Percentiles rank a stretch among this genome's conserved stretches.
Conservation (phyloP, 2,797 vertebrate genomes). For the Coregonus suidteri region DNA sequence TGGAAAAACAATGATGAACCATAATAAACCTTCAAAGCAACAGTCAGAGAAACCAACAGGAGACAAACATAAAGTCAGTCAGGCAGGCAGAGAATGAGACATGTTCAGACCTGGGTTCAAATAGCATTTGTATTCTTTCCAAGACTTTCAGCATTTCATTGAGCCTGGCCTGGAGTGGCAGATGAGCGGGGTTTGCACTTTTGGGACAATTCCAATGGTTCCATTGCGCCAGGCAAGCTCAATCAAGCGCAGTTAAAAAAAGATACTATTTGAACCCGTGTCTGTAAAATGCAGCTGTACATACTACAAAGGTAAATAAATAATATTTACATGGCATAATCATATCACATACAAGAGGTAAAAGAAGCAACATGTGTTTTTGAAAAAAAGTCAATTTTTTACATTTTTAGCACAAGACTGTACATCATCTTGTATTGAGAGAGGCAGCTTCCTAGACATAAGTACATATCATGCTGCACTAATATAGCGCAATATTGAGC, state of each 20-base stretch:
- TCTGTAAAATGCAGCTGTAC: slow-evolving; percentile 68
- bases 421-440: slow-evolving; percentile 82
- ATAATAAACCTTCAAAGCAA: slow-evolving; percentile 73
- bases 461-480: slow-evolving; percentile 97
- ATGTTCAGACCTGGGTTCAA: slow-evolving; percentile 30
- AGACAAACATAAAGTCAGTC: slow-evolving; percentile 55
- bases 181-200: too few species aligned
- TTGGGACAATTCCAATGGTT: neutral
- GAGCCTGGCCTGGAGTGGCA: too few species aligned
- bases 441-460: slow-evolving; percentile 89
- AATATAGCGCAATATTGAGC: slow-evolving; percentile 99
- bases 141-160: too few species aligned
- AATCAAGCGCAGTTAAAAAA: neutral
- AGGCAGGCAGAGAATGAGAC: slow-evolving; percentile 72
- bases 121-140: neutral
- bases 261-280: neutral
- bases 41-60: slow-evolving; percentile 71
- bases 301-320: slow-evolving; percentile 61
- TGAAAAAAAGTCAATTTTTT: slow-evolving; percentile 62
- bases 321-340: slow-evolving; percentile 67
- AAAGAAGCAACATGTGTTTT: slow-evolving; percentile 68
- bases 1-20: slow-evolving; percentile 70
- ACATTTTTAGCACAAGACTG: slow-evolving; percentile 80
- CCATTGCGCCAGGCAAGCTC: neutral
- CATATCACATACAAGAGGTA: slow-evolving; percentile 72